phyloP scores from a whole-genome alignment of 1,140 invertebrate species.

The Saccostrea glomerata region DNA sequence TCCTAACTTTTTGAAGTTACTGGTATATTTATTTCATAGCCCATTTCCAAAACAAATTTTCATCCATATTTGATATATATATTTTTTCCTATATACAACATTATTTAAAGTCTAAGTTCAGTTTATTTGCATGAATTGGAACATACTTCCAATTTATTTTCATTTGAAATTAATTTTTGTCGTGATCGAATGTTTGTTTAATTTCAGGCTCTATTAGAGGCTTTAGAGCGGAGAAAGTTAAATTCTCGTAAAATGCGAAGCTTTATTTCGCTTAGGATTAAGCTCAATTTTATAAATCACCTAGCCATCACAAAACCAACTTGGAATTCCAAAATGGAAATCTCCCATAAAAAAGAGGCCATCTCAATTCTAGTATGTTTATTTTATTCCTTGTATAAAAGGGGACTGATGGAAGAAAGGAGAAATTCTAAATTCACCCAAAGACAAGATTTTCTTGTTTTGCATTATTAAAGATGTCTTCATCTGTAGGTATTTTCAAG shows the following conservation, averaged over 20 bases:
- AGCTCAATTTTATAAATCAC: slow-evolving; percentile 29
- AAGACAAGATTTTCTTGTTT: not conserved
- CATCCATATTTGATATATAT: no score
- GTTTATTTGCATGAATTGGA: no score
- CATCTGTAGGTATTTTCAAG: no score
- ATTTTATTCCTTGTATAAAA: not conserved
- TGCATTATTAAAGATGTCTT: no score
- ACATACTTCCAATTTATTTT: no score
- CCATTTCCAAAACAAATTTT: no score
- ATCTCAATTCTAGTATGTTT: slow-evolving; percentile 39
- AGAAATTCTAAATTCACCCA: not conserved
- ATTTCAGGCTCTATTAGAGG: slow-evolving; percentile 52
- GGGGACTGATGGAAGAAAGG: not conserved
- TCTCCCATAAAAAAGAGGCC: slow-evolving; percentile 28
- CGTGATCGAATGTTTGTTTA: not conserved
- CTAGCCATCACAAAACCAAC: not conserved
- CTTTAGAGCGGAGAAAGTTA: not conserved
- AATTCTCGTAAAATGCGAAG: slow-evolving; percentile 34
- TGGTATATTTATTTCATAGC: no score
- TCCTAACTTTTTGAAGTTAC: no score
- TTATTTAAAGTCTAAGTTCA: no score
- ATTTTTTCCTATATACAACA: no score
- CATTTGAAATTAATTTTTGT: slow-evolving; percentile 11
- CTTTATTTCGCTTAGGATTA: slow-evolving; percentile 2
- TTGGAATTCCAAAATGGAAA: slow-evolving; percentile 39